Conservation (phyloP, 2,113 vertebrate genomes). For the Crotalus tigris region DNA sequence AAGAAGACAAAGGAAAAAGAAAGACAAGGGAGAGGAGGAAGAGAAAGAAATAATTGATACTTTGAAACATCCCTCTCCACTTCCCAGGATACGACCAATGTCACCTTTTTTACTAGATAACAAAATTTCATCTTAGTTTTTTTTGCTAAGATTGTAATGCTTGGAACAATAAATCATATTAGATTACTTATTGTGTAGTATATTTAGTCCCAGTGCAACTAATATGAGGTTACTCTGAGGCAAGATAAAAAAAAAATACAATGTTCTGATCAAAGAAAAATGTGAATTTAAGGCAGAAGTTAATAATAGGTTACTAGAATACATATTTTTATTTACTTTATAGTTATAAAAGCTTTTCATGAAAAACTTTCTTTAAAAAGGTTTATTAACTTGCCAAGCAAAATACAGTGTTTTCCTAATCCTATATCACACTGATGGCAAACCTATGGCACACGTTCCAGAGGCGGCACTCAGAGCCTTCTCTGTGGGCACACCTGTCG, state of each 20-base stretch:
- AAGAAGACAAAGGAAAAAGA: background rate
- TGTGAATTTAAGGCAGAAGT: background rate
- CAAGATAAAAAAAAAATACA: background rate
- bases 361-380: background rate
- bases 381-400: background rate
- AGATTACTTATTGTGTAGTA: background rate
- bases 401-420: background rate
- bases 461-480: too few relatives aligned
- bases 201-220: background rate
- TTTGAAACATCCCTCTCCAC: background rate
- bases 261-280: background rate
- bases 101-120: background rate
- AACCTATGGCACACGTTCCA: too few relatives aligned
- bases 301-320: background rate
- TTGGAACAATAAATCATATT: background rate
- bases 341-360: background rate
- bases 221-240: background rate
- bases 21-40: background rate
- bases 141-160: slow-evolving; percentile 1
- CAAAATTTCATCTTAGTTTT: background rate
- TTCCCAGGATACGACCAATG: background rate
- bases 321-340: background rate
- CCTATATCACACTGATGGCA: background rate
- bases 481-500: too few relatives aligned
- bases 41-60: background rate